Percentiles rank a stretch among this genome's conserved stretches.
Evolutionary conservation across 2,113 vertebrate species (phyloP).

Genomic region (Gallinago media): DNA sequence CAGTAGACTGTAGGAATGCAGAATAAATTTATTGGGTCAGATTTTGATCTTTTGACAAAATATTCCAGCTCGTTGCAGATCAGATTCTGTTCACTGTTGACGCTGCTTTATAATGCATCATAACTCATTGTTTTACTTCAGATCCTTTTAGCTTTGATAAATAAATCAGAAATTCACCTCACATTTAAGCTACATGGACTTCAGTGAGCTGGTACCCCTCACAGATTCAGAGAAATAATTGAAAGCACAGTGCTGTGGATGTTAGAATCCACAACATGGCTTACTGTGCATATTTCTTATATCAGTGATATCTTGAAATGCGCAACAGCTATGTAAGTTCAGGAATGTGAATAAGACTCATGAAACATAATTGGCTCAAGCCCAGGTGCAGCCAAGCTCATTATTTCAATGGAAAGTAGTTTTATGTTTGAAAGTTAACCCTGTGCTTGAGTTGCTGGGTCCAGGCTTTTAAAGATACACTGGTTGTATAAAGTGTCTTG

Average conservation of each 20-base stretch:
- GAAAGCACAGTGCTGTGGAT: not conserved
- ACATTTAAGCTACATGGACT: not conserved
- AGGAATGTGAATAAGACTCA: not conserved
- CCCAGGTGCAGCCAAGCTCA: not conserved
- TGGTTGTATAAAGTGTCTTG: not conserved
- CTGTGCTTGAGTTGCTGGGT: not conserved
- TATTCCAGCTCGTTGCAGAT: not conserved
- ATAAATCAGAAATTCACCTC: not conserved
- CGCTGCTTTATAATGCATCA: not conserved
- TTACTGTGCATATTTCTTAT: not conserved
- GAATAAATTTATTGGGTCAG: not conserved
- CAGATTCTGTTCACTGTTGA: not conserved
- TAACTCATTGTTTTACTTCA: not conserved
- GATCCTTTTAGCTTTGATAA: not conserved
- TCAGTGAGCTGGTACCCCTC: not conserved
- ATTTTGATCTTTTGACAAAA: not conserved
- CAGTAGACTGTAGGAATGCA: not conserved
- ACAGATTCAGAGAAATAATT: not conserved
- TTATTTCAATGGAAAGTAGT: not conserved
- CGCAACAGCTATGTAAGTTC: not conserved
- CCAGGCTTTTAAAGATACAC: not conserved
- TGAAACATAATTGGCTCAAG: not conserved
- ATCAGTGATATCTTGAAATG: not conserved
- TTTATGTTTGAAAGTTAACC: not conserved
- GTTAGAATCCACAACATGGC: not conserved